Percentiles rank a stretch among this genome's conserved stretches.
Evolutionary conservation across 2,797 vertebrate genomes (phyloP).

Genomic region (Gambusia yucatana): DNA sequence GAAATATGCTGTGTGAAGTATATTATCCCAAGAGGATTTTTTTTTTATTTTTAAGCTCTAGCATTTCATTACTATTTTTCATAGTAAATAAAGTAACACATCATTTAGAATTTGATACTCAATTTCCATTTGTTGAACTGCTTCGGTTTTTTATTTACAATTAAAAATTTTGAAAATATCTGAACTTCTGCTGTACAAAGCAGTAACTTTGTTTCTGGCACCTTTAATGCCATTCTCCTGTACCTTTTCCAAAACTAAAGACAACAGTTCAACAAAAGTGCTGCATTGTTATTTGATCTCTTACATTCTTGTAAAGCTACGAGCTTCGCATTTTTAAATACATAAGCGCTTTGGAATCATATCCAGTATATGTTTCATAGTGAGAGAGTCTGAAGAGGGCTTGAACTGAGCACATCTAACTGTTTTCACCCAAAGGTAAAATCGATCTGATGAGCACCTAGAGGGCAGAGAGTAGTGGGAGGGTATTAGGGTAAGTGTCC

Average conservation of each 20-base stretch:
- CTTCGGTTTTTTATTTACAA: not conserved
- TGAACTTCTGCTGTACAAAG: not conserved
- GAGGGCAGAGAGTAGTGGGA: conserved; percentile 30
- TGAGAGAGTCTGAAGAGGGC: conserved; percentile 24
- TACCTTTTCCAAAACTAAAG: not conserved
- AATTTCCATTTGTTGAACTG: not conserved
- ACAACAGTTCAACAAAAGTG: not conserved
- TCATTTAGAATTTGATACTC: not conserved
- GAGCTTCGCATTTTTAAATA: not conserved
- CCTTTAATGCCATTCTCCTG: not conserved
- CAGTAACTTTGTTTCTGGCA: not conserved
- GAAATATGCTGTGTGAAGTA: conserved; percentile 5
- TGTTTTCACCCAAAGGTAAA: conserved; percentile 52
- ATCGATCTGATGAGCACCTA: conserved; percentile 56
- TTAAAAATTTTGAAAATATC: not conserved
- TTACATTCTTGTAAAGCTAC: not conserved
- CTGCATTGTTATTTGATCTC: not conserved
- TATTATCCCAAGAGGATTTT: not conserved
- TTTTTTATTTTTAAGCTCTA: not conserved
- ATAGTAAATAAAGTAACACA: not conserved
- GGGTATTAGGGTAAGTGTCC: conserved; percentile 64
- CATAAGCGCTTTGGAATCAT: conserved; percentile 17
- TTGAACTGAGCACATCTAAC: conserved; percentile 50
- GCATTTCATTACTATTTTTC: not conserved
- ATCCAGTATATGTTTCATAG: conserved; percentile 15